Evolutionary conservation across 1,140 invertebrate species (phyloP), one percentile per base, ranked within the genome.

Genomic region (Frieseomelitta varia): DNA sequence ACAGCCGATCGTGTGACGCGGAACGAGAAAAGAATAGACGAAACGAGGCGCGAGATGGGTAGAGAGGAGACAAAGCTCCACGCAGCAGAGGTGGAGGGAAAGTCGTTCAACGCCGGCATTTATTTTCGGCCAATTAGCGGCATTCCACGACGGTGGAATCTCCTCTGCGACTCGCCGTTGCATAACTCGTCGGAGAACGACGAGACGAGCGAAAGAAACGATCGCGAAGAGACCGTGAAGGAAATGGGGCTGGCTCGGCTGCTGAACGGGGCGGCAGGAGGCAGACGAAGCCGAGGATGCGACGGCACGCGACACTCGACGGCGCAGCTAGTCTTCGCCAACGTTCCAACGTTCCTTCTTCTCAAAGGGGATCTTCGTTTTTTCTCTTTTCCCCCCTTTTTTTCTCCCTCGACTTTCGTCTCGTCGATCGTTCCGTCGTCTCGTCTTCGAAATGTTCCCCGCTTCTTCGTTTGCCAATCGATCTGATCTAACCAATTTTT

Each of bases 121-220:
- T 93, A 93, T 93, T 93, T 93, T 92, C 90, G 92, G 91, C 91
- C 92, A 93, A 93, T 93, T 93, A 93, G 89, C 91, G 86, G 81
- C 91, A 92, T 93, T 93, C 91, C 93, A 72, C 91, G 92, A 90
- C 92, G 77, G 89, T 91, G 92, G 92, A 90, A 91, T 91, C 89
- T 85, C 79, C 88, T 81, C 39, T 47, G 39, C 39, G 39, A 47
- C 39, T 47, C 39, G 39, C 0, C 90, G 83, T 93, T 93, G 91
- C 92, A 90, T 92, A 93, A 93, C 92, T 74, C 69, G 91, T 83
- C 90, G 90, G 83, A 78, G 85, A 91, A 91, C 84, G 81, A 84
- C 67, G 72, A 61, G 76, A 81, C 74, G 67, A 51, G 71, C 27
- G 65, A 47, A 65, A 67, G 58, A 76, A 71, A 79, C 30, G 67